Evolutionary conservation across 2,888 invertebrate genomes (phyloP).

Genomic region (Ceraclea dissimilis): DNA sequence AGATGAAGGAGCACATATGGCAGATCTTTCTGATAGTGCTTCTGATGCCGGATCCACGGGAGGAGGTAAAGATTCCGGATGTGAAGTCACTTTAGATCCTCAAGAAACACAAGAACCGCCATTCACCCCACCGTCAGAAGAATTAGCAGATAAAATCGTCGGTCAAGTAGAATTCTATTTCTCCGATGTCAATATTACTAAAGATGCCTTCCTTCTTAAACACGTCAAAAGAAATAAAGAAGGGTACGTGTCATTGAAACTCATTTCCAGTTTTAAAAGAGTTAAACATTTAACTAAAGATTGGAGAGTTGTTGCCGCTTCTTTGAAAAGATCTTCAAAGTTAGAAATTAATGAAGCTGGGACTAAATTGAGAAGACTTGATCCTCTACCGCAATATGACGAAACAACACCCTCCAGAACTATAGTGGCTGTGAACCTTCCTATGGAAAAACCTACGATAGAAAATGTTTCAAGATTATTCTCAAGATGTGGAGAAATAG

Average conservation of each 20-base stretch:
- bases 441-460: slow-evolving; percentile 75
- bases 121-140: slow-evolving; percentile 64
- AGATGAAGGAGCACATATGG: slow-evolving; percentile 54
- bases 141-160: slow-evolving; percentile 69
- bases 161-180: slow-evolving; percentile 93
- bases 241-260: slow-evolving; percentile 89
- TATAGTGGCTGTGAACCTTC: slow-evolving; percentile 79
- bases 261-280: slow-evolving; percentile 91
- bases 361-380: slow-evolving; percentile 79
- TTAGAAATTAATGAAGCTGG: slow-evolving; percentile 86
- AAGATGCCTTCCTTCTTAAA: slow-evolving; percentile 91
- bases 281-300: slow-evolving; percentile 92
- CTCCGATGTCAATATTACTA: slow-evolving; percentile 89
- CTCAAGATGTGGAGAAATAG: slow-evolving; percentile 82
- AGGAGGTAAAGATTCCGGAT: slow-evolving; percentile 59
- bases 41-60: slow-evolving; percentile 57
- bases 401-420: slow-evolving; percentile 90
- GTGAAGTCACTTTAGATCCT: slow-evolving; percentile 51
- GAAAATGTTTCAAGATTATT: slow-evolving; percentile 90
- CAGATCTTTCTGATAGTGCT: slow-evolving; percentile 59
- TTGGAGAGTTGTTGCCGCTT: slow-evolving; percentile 87
- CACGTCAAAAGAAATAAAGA: slow-evolving; percentile 93
- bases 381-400: slow-evolving; percentile 81
- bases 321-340: slow-evolving; percentile 67
- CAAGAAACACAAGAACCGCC: slow-evolving; percentile 55